These are phyloP conservation scores for Amphiprion clarkii DNA, from an alignment of 2,797 vertebrate genomes.

Conservation along the genomic window DNA sequence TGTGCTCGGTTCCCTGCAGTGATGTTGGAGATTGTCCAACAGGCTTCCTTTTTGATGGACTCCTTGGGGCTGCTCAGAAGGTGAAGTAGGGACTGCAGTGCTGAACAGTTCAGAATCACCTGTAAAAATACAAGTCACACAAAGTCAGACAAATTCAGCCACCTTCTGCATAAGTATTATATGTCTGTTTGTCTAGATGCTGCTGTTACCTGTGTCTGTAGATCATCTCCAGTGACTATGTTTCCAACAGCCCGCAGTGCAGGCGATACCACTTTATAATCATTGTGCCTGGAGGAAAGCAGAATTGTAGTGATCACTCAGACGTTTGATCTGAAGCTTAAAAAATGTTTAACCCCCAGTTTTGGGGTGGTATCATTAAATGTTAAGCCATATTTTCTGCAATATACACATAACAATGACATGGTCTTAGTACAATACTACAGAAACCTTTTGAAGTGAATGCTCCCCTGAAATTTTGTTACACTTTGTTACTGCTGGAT, in stretches of 20 bases:
- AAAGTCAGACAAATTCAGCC: constrained; percentile 13
- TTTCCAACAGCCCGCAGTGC: constrained; percentile 96
- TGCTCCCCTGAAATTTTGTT: no score
- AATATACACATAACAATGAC: no score
- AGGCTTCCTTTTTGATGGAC: constrained; percentile 96
- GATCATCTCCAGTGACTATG: constrained; percentile 97
- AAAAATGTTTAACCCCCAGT: neutral
- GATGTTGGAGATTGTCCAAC: constrained; percentile 98
- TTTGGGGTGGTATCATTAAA: neutral
- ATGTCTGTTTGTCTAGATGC: neutral
- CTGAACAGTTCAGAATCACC: constrained; percentile 98
- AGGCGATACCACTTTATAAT: constrained; percentile 98
- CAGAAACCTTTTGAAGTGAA: no score
- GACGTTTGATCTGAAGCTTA: neutral
- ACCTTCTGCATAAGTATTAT: neutral
- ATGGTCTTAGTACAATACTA: no score
- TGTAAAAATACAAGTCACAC: constrained; percentile 58
- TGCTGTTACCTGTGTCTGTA: constrained; percentile 93
- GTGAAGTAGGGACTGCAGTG: constrained; percentile 94
- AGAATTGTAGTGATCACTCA: constrained; percentile 5
- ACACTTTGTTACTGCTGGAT: neutral
- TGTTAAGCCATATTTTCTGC: neutral
- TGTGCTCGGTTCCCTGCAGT: constrained; percentile 97
- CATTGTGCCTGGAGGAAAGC: constrained; percentile 88
- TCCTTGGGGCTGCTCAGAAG: constrained; percentile 96